Percentiles rank a stretch among this genome's conserved stretches.
phyloP scores from a whole-genome alignment of 1,140 invertebrate species.

The Phortica variegata region DNA sequence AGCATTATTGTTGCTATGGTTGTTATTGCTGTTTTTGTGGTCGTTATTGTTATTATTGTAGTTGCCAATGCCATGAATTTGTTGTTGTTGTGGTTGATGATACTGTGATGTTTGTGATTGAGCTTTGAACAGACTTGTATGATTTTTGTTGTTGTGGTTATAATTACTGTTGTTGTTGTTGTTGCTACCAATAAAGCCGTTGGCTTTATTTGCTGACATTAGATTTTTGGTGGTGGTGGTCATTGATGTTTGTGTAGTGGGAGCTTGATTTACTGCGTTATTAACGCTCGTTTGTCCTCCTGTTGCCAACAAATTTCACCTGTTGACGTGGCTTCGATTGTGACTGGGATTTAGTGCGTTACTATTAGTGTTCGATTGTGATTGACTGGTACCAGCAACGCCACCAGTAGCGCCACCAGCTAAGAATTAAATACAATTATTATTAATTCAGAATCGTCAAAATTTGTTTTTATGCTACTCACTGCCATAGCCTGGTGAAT shows the following conservation, averaged over 20 bases:
- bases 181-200: slow-evolving; percentile 15
- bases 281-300: slow-evolving; percentile 18
- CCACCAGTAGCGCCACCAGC: slow-evolving; percentile 15
- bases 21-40: slow-evolving; percentile 5
- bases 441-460: neutral
- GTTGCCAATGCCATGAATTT: slow-evolving; percentile 12
- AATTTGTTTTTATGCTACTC: neutral
- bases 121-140: slow-evolving; percentile 18
- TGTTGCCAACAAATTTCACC: slow-evolving; percentile 49
- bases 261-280: slow-evolving; percentile 18
- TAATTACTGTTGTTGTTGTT: slow-evolving; percentile 6
- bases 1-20: slow-evolving; percentile 3
- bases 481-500: slow-evolving; percentile 49
- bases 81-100: slow-evolving; percentile 13
- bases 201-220: slow-evolving; percentile 29
- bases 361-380: slow-evolving; percentile 18
- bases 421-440: neutral
- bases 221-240: slow-evolving; percentile 23
- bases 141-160: slow-evolving; percentile 15
- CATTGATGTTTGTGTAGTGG: slow-evolving; percentile 5
- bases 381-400: neutral
- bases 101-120: slow-evolving; percentile 9
- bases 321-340: slow-evolving; percentile 54
- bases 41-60: slow-evolving; percentile 3
- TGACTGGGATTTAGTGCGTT: slow-evolving; percentile 46